Evolutionary conservation across 2,113 vertebrate genomes (phyloP).

Genomic region (Spea bombifrons): DNA sequence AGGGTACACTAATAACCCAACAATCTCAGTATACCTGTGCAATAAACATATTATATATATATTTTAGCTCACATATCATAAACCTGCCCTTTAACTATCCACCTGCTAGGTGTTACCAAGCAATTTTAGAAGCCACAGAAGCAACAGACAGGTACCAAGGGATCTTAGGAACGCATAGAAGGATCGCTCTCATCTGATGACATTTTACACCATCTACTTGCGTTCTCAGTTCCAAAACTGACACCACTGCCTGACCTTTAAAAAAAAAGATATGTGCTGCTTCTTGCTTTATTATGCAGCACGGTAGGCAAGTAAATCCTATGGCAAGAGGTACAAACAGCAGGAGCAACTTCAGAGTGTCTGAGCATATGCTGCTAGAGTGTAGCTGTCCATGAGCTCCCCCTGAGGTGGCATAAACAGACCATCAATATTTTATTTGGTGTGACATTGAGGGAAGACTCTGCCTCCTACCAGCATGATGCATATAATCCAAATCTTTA

Average conservation of each 20-base stretch:
- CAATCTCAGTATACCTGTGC: too few species aligned
- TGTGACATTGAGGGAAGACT: not conserved
- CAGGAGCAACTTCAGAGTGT: not conserved
- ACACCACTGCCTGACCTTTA: not conserved
- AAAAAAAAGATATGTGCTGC: not conserved
- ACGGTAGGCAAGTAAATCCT: not conserved
- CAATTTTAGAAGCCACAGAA: too few species aligned
- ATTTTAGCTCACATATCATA: too few species aligned
- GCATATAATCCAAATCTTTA: not conserved
- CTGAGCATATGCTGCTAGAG: not conserved
- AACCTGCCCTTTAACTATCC: too few species aligned
- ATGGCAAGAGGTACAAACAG: not conserved
- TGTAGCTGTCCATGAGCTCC: not conserved
- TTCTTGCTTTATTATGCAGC: not conserved
- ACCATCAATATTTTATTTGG: slow-evolving; percentile 16
- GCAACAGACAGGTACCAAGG: not conserved
- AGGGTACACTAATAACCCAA: too few species aligned
- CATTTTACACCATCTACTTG: not conserved
- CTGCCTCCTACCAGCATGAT: slow-evolving; percentile 1
- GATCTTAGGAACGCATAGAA: not conserved
- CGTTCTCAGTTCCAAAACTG: not conserved
- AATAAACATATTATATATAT: too few species aligned
- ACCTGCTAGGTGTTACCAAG: too few species aligned
- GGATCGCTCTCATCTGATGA: not conserved
- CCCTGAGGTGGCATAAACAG: not conserved